These are phyloP conservation scores for Amphipyra tragopoginis DNA, from an alignment of 2,888 invertebrate species.

Conservation along the genomic window DNA sequence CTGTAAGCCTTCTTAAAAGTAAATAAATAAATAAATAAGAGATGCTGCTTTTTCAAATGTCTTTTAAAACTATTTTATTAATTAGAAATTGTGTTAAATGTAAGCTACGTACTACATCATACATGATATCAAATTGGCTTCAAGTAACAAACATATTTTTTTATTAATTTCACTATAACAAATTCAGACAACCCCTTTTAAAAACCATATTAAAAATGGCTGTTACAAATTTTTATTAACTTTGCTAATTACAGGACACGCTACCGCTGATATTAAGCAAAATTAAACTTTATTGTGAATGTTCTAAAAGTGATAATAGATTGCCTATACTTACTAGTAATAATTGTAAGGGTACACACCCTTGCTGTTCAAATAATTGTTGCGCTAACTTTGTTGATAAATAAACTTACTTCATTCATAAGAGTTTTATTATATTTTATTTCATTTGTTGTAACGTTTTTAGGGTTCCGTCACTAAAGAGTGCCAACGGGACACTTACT, in stretches of 20 bases:
- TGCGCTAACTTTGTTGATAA: not conserved
- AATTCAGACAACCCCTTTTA: constrained; percentile 20
- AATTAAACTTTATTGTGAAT: constrained; percentile 16
- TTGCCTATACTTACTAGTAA: not conserved
- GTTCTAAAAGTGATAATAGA: constrained; percentile 24
- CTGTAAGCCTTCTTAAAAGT: no score
- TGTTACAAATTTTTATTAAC: constrained; percentile 42
- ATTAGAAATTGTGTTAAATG: constrained; percentile 7
- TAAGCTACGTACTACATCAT: constrained; percentile 1
- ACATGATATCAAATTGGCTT: constrained; percentile 15
- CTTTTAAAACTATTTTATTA: constrained; percentile 4
- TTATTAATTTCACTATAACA: constrained; percentile 7
- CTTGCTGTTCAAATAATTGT: constrained; percentile 33
- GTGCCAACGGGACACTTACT: no score
- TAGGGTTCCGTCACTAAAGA: no score
- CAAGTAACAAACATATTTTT: constrained; percentile 22
- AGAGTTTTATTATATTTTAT: constrained; percentile 11
- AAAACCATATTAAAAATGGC: constrained; percentile 26
- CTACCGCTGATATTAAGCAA: constrained; percentile 25
- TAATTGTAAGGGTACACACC: constrained; percentile 13
- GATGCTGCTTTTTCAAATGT: no score
- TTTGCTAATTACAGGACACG: constrained; percentile 30
- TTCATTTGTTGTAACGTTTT: constrained; percentile 13
- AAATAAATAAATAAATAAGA: no score
- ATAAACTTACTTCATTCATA: constrained; percentile 9